Percentiles rank a stretch among this genome's conserved stretches.
phyloP scores from a whole-genome alignment of 2,888 invertebrate species.

The Apamea monoglypha region DNA sequence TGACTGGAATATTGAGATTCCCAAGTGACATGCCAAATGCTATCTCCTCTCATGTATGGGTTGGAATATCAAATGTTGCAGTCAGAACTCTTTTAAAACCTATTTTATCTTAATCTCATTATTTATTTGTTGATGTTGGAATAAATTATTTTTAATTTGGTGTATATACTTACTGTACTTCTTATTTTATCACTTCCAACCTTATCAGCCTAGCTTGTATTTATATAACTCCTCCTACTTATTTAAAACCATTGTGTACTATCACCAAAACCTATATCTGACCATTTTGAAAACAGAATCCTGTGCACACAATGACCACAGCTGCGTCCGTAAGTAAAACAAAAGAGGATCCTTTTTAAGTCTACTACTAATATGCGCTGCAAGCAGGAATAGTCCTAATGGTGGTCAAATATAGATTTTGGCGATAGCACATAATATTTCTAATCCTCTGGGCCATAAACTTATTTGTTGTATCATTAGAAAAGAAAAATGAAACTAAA shows the following conservation, averaged over 20 bases:
- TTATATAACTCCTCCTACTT: background rate
- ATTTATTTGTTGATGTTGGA: conserved; percentile 40
- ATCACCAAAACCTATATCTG: no score
- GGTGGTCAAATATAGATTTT: no score
- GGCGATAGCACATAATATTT: no score
- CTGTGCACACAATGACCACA: no score
- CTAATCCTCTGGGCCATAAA: background rate
- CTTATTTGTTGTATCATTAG: background rate
- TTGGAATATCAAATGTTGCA: conserved; percentile 85
- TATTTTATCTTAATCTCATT: conserved; percentile 70
- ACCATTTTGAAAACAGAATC: no score
- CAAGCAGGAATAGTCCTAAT: no score
- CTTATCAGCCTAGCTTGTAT: background rate
- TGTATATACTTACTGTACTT: background rate
- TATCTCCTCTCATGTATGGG: conserved; percentile 87
- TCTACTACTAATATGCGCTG: no score
- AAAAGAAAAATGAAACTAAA: conserved; percentile 24
- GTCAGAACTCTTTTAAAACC: conserved; percentile 84
- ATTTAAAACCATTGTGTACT: background rate
- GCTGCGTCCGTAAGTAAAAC: no score
- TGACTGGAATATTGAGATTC: conserved; percentile 82
- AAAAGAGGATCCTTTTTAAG: no score
- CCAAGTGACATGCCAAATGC: conserved; percentile 85
- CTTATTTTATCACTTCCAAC: background rate
- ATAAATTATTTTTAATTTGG: conserved; percentile 41